Percentiles rank a stretch among this genome's conserved stretches.
Conservation (phyloP, 2,797 vertebrate genomes). For the Scyliorhinus canicula region DNA sequence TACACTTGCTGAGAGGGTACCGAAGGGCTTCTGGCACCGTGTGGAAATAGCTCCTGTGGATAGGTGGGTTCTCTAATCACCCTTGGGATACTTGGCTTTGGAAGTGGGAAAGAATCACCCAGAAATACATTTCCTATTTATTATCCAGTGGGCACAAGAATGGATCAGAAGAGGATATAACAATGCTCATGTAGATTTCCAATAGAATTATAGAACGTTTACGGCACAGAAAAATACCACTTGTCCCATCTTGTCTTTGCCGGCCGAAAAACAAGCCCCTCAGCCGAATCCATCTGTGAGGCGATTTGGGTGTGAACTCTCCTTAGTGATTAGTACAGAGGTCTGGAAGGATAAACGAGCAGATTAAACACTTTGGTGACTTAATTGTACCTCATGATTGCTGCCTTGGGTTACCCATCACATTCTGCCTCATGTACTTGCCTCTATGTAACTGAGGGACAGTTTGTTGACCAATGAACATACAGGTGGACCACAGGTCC, state of each 20-base stretch:
- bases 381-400: conserved; percentile 97
- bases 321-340: not conserved
- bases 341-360: conserved; percentile 85
- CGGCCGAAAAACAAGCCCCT: no score
- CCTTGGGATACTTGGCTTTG: not conserved
- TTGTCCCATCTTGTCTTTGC: no score
- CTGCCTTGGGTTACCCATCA: conserved; percentile 98
- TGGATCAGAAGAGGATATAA: not conserved
- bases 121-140: not conserved
- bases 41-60: not conserved
- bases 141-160: not conserved
- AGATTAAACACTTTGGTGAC: conserved; percentile 98
- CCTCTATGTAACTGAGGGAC: conserved; percentile 95
- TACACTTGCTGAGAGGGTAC: no score
- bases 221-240: no score
- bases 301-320: not conserved
- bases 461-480: conserved; percentile 86
- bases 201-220: not conserved
- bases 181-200: not conserved
- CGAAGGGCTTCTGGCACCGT: not conserved
- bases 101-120: not conserved
- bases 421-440: conserved; percentile 78
- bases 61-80: not conserved
- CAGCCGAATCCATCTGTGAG: not conserved
- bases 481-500: not conserved